Evolutionary conservation across 2,888 invertebrate genomes (phyloP).

Genomic region (Leucozona laternaria): DNA sequence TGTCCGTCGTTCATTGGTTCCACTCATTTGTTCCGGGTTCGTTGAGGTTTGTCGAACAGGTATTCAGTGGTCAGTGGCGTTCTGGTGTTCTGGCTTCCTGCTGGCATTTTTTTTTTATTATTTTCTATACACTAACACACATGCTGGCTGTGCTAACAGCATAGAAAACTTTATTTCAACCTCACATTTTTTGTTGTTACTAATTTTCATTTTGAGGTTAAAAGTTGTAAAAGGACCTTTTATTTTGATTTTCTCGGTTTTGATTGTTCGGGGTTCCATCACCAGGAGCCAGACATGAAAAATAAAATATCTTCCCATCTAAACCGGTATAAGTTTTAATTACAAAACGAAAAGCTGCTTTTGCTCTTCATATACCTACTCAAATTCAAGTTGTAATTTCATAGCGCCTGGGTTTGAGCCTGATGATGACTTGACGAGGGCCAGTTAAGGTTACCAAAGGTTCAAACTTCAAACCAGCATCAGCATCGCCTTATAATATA

Average conservation of each 20-base stretch:
- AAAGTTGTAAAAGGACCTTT: slow-evolving; percentile 17
- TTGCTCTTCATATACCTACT: slow-evolving; percentile 6
- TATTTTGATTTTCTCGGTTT: slow-evolving; percentile 11
- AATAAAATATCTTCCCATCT: not conserved
- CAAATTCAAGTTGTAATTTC: slow-evolving; percentile 12
- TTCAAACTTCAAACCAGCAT: slow-evolving; percentile 15
- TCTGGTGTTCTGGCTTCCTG: slow-evolving; percentile 41
- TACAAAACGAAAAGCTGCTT: slow-evolving; percentile 29
- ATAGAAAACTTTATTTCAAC: slow-evolving; percentile 6
- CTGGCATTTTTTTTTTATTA: slow-evolving; percentile 66
- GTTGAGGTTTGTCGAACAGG: slow-evolving; percentile 69
- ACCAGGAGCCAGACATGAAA: slow-evolving; percentile 20
- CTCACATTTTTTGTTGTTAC: not conserved
- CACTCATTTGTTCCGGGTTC: slow-evolving; percentile 15
- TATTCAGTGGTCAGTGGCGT: slow-evolving; percentile 53
- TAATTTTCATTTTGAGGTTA: not conserved
- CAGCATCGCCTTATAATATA: not conserved
- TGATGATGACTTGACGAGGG: slow-evolving; percentile 6
- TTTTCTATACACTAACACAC: slow-evolving; percentile 38
- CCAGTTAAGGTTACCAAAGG: slow-evolving; percentile 39
- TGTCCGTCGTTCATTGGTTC: not conserved
- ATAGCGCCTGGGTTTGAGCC: not conserved
- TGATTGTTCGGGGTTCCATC: slow-evolving; percentile 28
- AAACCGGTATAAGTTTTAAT: slow-evolving; percentile 31
- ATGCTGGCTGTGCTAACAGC: slow-evolving; percentile 22